Base-by-base conservation (phyloP, 1,140 invertebrate genomes). In the Lepidotrigona ventralis region DNA sequence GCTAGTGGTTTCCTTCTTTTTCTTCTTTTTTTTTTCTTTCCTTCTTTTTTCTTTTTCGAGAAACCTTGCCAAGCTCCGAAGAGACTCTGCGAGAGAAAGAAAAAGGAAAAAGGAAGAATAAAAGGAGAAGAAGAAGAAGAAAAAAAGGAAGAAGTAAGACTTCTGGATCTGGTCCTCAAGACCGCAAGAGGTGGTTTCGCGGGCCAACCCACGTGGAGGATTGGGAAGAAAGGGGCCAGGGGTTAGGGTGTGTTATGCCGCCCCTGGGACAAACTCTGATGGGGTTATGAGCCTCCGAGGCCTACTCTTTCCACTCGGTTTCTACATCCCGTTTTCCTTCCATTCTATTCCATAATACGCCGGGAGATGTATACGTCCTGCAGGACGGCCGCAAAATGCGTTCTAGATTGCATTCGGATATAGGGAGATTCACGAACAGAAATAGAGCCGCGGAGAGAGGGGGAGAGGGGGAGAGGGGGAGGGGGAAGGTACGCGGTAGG, bases 281-380 rank as follows among this genome's bases (percentile, higher is more conserved):
- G 93, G 93, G 93, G 93, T 94, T 94, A 94, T 93, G 91, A 91
- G 93, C 92, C 93, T 94, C 93, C 81, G 89, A 94, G 93, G 93
- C 93, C 93, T 94, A 94, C 93, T 94, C 92, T 92, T 91, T 93
- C 90, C 88, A 82, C 88, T 90, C 89, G 89, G 87, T 93, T 88
- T 87, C 92, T 90, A 91, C 91, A 85, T 91, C 90, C 91, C 90
- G 90, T 90, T 93, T 92, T 94, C 92, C 90, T 92, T 93, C 87
- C 91, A 94, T 94, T 94, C 91, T 93, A 94, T 93, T 94, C 92
- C 89, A 93, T 94, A 94, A 94, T 94, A 93, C 89, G 89, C 81
- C 80, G 74, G 88, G 91, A 92, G 91, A 91, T 90, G 90, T 93
- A 93, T 92, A 90, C 86, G 89, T 92, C 90, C 90, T 90, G 88